Conservation (phyloP, 2,888 invertebrate species). For the Acanthosoma haemorrhoidale region DNA sequence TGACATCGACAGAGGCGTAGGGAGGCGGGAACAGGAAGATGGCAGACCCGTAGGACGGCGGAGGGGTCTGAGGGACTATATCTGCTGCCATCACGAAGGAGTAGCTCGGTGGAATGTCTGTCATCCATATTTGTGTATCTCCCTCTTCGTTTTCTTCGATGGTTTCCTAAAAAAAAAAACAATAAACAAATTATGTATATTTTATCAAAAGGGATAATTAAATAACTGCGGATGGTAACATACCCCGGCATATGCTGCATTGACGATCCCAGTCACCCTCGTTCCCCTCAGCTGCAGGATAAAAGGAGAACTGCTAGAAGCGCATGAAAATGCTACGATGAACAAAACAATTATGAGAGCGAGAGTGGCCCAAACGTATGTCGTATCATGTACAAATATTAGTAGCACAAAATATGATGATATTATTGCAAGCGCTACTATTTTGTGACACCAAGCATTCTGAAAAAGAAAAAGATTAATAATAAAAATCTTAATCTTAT, state of each 20-base stretch:
- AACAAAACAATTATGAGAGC: slow-evolving; percentile 32
- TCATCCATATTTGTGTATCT: slow-evolving; percentile 31
- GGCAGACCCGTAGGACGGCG: slow-evolving; percentile 37
- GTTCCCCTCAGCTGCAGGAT: slow-evolving; percentile 12
- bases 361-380: slow-evolving; percentile 34
- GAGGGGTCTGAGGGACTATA: slow-evolving; percentile 28
- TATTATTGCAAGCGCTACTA: slow-evolving; percentile 27
- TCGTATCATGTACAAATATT: slow-evolving; percentile 28
- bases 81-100: slow-evolving; percentile 33
- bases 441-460: slow-evolving; percentile 33
- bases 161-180: neutral
- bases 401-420: slow-evolving; percentile 30
- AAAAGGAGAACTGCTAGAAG: neutral
- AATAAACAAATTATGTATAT: neutral
- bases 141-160: slow-evolving; percentile 9
- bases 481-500: neutral
- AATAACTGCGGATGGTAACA: neutral
- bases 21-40: slow-evolving; percentile 30
- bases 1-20: neutral
- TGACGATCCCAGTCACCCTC: neutral
- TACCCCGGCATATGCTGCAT: neutral
- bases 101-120: slow-evolving; percentile 38
- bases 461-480: slow-evolving; percentile 19
- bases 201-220: neutral
- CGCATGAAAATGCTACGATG: slow-evolving; percentile 31